Conservation (phyloP, 1,140 invertebrate species). For the Manduca sexta region DNA sequence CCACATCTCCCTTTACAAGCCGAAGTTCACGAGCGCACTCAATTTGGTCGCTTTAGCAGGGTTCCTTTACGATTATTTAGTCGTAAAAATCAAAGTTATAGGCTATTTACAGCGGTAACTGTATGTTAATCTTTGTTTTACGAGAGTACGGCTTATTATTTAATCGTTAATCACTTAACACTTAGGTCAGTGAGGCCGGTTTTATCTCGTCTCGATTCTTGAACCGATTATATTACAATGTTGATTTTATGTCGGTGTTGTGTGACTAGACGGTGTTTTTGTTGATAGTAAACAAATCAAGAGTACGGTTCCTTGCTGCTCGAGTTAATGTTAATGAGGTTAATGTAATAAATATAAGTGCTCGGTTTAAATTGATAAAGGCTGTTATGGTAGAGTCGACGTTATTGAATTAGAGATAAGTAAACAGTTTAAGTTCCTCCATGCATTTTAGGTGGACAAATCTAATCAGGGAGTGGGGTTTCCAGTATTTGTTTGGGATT, state of each 20-base stretch:
- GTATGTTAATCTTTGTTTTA: constrained; percentile 73
- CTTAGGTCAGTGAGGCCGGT: constrained; percentile 41
- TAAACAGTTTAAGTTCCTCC: no score
- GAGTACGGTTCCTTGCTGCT: no score
- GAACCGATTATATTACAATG: constrained; percentile 10
- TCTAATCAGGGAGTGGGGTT: no score
- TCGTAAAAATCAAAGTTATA: constrained; percentile 74
- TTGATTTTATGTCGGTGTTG: constrained; percentile 8
- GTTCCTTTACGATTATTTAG: constrained; percentile 73
- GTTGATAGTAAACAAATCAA: constrained; percentile 12
- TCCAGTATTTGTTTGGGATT: no score
- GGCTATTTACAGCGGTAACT: constrained; percentile 70
- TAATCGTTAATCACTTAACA: constrained; percentile 67
- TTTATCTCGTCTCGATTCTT: constrained; percentile 27
- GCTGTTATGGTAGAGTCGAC: no score
- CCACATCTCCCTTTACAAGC: constrained; percentile 5
- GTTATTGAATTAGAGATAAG: no score
- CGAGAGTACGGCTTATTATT: constrained; percentile 68
- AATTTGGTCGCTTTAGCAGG: constrained; percentile 42
- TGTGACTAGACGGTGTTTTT: constrained; percentile 1
- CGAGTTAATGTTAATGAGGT: no score
- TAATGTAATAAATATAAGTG: no score
- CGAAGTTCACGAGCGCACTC: constrained; percentile 20
- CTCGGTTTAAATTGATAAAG: no score
- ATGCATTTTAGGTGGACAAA: no score